Conservation (phyloP, 1,140 invertebrate species). For the Drosophila eugracilis region DNA sequence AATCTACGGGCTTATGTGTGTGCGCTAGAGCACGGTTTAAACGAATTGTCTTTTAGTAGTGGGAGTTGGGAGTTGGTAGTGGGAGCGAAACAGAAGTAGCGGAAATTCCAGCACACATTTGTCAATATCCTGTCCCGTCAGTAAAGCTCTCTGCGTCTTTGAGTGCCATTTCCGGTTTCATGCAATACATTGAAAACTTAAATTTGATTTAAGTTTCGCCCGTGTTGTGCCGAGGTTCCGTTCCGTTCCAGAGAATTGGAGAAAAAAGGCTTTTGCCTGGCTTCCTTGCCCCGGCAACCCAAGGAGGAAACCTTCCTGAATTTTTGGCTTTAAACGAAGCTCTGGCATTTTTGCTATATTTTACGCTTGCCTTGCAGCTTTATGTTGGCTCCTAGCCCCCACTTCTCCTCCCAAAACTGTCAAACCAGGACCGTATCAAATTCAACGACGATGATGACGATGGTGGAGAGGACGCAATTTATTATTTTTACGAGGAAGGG, state of each 20-base stretch:
- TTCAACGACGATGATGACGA: constrained; percentile 59
- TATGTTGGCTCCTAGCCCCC: constrained; percentile 46
- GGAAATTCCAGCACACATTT: constrained; percentile 47
- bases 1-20: constrained; percentile 24
- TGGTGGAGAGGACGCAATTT: constrained; percentile 64
- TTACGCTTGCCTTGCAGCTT: constrained; percentile 52
- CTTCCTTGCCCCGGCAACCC: constrained; percentile 58
- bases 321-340: constrained; percentile 60
- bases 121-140: constrained; percentile 51
- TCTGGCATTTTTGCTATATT: constrained; percentile 65
- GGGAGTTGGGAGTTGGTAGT: background rate
- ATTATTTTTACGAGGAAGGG: constrained; percentile 77
- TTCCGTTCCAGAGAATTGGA: constrained; percentile 29
- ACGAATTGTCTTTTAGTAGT: constrained; percentile 13
- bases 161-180: constrained; percentile 61
- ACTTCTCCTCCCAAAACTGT: constrained; percentile 31
- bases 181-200: constrained; percentile 56
- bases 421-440: constrained; percentile 65
- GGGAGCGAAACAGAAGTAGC: no score
- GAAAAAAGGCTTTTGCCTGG: constrained; percentile 54
- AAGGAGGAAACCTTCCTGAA: constrained; percentile 8
- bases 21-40: constrained; percentile 9
- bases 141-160: constrained; percentile 32
- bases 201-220: constrained; percentile 70
- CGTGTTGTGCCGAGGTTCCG: constrained; percentile 3